Evolutionary conservation across 2,113 vertebrate genomes (phyloP).

Genomic region (Gallinago jamesoni): DNA sequence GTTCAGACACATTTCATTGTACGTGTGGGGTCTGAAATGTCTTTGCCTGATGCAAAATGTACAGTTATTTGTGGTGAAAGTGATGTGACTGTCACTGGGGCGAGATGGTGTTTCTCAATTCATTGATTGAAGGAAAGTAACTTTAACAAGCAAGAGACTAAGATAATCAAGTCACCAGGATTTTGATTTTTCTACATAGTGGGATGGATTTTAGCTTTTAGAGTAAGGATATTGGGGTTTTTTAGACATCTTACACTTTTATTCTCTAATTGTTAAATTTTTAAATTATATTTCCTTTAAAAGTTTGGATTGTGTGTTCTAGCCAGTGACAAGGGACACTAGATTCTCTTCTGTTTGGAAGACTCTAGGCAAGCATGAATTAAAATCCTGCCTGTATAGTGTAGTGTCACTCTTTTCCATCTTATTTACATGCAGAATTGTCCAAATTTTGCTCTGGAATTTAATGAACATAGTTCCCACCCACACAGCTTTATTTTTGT

Average conservation of each 20-base stretch:
- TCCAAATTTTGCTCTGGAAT: background rate
- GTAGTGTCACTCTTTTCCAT: background rate
- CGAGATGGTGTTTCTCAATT: background rate
- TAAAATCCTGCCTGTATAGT: background rate
- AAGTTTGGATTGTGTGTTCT: background rate
- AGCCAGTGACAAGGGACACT: background rate
- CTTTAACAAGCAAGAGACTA: background rate
- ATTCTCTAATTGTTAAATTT: background rate
- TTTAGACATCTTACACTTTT: background rate
- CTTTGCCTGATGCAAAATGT: background rate
- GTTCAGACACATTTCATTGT: background rate
- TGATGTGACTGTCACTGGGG: background rate
- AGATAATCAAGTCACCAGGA: background rate
- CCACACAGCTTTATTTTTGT: background rate
- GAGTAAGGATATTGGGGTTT: background rate
- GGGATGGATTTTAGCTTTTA: background rate
- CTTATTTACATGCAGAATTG: background rate
- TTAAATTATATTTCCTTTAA: background rate
- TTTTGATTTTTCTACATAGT: background rate
- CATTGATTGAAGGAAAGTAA: background rate
- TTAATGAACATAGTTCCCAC: background rate
- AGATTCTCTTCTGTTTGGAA: background rate
- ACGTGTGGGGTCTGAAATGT: background rate
- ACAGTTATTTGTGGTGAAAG: background rate
- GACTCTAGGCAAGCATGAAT: background rate